Conservation (phyloP, 2,888 invertebrate species). For the Diarsia dahlii region DNA sequence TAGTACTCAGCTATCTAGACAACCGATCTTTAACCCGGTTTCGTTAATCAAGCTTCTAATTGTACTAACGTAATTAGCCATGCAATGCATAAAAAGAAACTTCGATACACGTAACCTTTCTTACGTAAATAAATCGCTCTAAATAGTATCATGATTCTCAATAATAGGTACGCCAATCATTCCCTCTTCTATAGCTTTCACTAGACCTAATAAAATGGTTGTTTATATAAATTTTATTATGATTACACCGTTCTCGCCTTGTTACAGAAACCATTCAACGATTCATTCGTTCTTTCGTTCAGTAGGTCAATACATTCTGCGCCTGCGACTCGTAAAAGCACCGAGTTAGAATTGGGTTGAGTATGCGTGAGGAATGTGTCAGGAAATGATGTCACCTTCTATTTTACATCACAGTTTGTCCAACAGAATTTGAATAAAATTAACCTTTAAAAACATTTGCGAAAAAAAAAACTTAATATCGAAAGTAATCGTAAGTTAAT, state of each 20-base stretch:
- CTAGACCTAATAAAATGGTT: slow-evolving; percentile 39
- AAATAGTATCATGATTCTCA: slow-evolving; percentile 22
- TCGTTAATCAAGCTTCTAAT: slow-evolving; percentile 25
- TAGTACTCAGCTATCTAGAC: neutral
- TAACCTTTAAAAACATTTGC: slow-evolving; percentile 22
- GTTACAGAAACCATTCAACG: slow-evolving; percentile 53
- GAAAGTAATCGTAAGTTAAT: slow-evolving; percentile 4
- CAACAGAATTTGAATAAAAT: slow-evolving; percentile 21
- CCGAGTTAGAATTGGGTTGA: slow-evolving; percentile 56
- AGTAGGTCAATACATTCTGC: slow-evolving; percentile 56
- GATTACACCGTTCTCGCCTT: slow-evolving; percentile 52
- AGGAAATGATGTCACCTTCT: slow-evolving; percentile 51
- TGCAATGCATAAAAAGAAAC: slow-evolving; percentile 22
- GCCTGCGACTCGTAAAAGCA: slow-evolving; percentile 54
- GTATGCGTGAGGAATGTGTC: slow-evolving; percentile 25
- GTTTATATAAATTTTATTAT: slow-evolving; percentile 53
- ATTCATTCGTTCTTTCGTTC: slow-evolving; percentile 41
- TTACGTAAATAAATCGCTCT: slow-evolving; percentile 33
- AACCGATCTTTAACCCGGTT: slow-evolving; percentile 30
- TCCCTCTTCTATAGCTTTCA: slow-evolving; percentile 35
- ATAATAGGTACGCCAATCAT: slow-evolving; percentile 37
- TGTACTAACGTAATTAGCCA: slow-evolving; percentile 22
- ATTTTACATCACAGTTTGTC: slow-evolving; percentile 24
- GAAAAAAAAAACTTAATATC: neutral
- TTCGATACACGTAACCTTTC: slow-evolving; percentile 10